These are phyloP conservation scores for Idaea biselata DNA, from an alignment of 2,888 invertebrate genomes.

Conservation along the genomic window DNA sequence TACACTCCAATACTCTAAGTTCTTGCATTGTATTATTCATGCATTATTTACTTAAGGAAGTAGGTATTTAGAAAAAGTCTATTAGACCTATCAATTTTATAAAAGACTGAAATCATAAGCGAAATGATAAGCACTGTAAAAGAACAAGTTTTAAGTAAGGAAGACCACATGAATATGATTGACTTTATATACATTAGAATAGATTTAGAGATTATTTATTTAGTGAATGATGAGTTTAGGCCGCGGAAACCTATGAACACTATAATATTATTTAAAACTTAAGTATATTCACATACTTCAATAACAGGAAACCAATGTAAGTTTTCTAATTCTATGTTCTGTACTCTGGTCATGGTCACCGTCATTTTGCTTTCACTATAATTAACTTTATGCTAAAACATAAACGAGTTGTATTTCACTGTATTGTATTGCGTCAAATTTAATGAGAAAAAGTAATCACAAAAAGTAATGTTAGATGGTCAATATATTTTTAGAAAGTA, in stretches of 20 bases:
- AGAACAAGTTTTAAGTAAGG: too few species aligned
- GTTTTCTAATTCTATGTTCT: neutral
- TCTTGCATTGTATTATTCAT: neutral
- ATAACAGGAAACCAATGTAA: constrained; percentile 6
- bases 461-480: neutral
- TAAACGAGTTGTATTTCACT: neutral
- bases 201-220: too few species aligned
- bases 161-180: too few species aligned
- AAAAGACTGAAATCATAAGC: too few species aligned
- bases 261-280: neutral
- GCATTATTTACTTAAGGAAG: neutral
- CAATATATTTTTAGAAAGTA: neutral
- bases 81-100: neutral
- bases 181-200: too few species aligned
- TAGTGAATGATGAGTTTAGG: too few species aligned
- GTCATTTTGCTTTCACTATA: neutral
- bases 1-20: neutral
- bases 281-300: neutral
- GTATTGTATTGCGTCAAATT: neutral
- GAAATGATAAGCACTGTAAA: too few species aligned
- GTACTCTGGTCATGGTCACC: neutral
- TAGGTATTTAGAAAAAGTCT: neutral
- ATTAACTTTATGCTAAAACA: too few species aligned
- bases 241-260: too few species aligned
- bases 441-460: constrained; percentile 8